phyloP scores from a whole-genome alignment of 1,140 invertebrate genomes.

The Ceratosolen fusciceps region DNA sequence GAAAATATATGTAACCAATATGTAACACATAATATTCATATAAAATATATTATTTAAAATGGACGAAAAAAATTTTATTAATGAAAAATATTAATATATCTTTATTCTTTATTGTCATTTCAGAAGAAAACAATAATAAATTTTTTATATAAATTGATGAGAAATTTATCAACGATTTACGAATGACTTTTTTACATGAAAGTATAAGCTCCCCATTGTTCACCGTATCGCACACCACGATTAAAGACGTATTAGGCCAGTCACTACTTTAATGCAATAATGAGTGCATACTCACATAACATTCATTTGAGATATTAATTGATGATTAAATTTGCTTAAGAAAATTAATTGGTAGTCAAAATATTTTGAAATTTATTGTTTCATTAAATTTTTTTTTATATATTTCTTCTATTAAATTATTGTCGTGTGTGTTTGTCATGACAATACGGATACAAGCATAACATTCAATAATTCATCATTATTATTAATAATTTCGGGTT shows the following conservation, averaged over 20 bases:
- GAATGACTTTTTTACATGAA: no score
- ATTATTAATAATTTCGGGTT: neutral
- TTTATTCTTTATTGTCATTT: no score
- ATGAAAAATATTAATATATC: no score
- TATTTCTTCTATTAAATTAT: no score
- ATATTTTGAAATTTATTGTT: neutral
- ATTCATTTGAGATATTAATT: slow-evolving; percentile 27
- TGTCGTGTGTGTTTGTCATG: no score
- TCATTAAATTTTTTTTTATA: neutral
- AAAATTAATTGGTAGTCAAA: neutral
- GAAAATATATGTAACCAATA: slow-evolving; percentile 23
- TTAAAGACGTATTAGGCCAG: slow-evolving; percentile 66
- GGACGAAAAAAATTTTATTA: no score
- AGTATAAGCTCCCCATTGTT: slow-evolving; percentile 48
- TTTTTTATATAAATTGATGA: neutral
- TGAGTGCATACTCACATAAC: slow-evolving; percentile 46
- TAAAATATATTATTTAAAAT: neutral
- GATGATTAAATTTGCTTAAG: neutral
- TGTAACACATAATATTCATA: neutral
- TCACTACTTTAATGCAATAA: slow-evolving; percentile 65
- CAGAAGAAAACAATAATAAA: no score
- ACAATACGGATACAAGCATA: neutral
- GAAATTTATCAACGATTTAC: no score
- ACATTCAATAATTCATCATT: neutral
- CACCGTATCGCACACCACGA: slow-evolving; percentile 51